Conservation (phyloP, 2,888 invertebrate genomes). For the Conchocele bisecta region DNA sequence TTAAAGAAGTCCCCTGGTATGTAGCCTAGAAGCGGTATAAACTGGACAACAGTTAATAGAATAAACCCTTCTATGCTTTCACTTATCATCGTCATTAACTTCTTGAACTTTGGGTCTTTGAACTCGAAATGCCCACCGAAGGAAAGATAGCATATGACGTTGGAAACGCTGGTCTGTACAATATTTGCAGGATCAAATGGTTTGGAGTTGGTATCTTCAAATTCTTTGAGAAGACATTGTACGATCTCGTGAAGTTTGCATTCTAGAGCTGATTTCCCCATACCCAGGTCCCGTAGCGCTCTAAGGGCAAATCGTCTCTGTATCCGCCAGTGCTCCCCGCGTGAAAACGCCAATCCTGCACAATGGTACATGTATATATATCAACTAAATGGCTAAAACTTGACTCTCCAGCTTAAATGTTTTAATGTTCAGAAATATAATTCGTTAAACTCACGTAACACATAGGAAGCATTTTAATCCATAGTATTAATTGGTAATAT, state of each 20-base stretch:
- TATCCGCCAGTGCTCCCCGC: constrained; percentile 23
- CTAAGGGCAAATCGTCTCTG: constrained; percentile 29
- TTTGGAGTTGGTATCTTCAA: constrained; percentile 6
- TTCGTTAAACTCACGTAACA: too few relatives aligned
- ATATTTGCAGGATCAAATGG: constrained; percentile 24
- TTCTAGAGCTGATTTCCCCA: constrained; percentile 41
- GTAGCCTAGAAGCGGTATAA: too few relatives aligned
- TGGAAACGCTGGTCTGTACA: constrained; percentile 21
- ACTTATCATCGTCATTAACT: constrained; percentile 4
- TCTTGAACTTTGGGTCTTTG: constrained; percentile 21
- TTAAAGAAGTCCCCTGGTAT: too few relatives aligned
- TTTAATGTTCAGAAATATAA: too few relatives aligned
- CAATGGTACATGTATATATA: too few relatives aligned
- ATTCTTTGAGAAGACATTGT: background rate
- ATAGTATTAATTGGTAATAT: too few relatives aligned
- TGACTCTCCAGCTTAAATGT: too few relatives aligned
- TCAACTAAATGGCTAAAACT: too few relatives aligned
- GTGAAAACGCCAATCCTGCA: background rate
- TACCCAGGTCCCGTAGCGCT: constrained; percentile 34
- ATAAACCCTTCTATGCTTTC: constrained; percentile 17
- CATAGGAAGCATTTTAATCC: too few relatives aligned
- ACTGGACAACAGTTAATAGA: too few relatives aligned
- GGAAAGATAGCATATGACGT: constrained; percentile 37
- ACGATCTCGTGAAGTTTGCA: constrained; percentile 26
- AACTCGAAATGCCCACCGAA: constrained; percentile 27